phyloP scores from a whole-genome alignment of 2,113 vertebrate genomes.

The Tachysurus fulvidraco region DNA sequence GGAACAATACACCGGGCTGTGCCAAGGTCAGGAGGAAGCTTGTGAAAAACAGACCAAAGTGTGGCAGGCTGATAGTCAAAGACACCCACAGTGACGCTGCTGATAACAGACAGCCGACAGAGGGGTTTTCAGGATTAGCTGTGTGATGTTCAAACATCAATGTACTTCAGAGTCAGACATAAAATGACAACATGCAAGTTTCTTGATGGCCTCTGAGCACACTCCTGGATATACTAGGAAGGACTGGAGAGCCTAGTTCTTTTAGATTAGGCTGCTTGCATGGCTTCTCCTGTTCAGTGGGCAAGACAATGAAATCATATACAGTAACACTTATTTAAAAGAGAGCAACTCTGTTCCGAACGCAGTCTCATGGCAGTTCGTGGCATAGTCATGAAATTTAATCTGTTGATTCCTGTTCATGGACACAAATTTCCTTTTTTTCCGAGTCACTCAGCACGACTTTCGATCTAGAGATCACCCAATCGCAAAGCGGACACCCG shows the following conservation, averaged over 20 bases:
- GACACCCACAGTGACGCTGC: conserved; percentile 41
- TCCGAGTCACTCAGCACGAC: too few relatives aligned
- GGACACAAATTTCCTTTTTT: too few relatives aligned
- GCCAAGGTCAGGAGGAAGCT: conserved; percentile 76
- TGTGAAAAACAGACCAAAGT: conserved; percentile 66
- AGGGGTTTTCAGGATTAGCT: conserved; percentile 45
- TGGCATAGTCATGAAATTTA: too few relatives aligned
- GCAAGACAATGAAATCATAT: not conserved
- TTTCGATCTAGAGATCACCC: too few relatives aligned
- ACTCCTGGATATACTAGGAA: conserved; percentile 14
- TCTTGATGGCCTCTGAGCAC: conserved; percentile 3
- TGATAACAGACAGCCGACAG: conserved; percentile 50
- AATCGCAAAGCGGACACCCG: too few relatives aligned
- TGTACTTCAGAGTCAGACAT: conserved; percentile 38
- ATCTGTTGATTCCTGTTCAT: too few relatives aligned
- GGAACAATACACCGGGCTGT: conserved; percentile 68
- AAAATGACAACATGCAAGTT: conserved; percentile 21
- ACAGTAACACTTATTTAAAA: not conserved
- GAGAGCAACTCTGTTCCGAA: not conserved
- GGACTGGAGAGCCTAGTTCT: not conserved
- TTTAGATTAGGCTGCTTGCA: not conserved
- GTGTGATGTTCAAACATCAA: conserved; percentile 39
- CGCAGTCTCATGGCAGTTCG: too few relatives aligned
- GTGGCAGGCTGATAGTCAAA: conserved; percentile 34
- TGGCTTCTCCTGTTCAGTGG: not conserved